Evolutionary conservation across 2,888 invertebrate genomes (phyloP).

Genomic region (Hemistola chrysoprasaria): DNA sequence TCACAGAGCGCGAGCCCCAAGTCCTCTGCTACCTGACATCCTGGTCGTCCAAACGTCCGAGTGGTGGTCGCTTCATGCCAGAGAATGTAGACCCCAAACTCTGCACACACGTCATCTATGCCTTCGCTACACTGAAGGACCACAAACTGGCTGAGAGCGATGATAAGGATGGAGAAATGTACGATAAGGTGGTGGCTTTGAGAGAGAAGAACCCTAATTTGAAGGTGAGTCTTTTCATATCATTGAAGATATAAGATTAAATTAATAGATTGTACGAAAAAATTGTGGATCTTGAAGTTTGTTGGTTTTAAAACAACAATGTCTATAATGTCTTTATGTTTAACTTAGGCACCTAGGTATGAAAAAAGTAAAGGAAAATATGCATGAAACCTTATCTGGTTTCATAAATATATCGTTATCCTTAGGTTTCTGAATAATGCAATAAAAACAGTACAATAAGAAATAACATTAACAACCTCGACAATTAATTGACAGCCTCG

Average conservation of each 20-base stretch:
- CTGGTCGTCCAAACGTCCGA: conserved; percentile 96
- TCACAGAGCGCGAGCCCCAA: conserved; percentile 90
- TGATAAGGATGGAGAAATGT: conserved; percentile 93
- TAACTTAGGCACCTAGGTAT: too few relatives aligned
- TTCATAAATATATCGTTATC: too few relatives aligned
- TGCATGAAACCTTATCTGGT: too few relatives aligned
- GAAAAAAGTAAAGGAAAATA: too few relatives aligned
- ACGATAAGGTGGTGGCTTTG: conserved; percentile 91
- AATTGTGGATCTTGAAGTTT: too few relatives aligned
- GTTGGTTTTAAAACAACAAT: too few relatives aligned
- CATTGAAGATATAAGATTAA: neutral
- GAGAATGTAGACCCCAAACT: conserved; percentile 93
- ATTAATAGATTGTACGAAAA: too few relatives aligned
- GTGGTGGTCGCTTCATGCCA: conserved; percentile 93
- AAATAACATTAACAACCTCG: too few relatives aligned
- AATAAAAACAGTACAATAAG: too few relatives aligned
- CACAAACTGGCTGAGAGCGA: conserved; percentile 90
- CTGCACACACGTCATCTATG: conserved; percentile 97
- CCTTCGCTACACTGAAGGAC: conserved; percentile 95
- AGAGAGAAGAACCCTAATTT: conserved; percentile 94
- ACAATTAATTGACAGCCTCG: too few relatives aligned
- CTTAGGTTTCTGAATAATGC: too few relatives aligned
- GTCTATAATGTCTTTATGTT: too few relatives aligned
- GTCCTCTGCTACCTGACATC: conserved; percentile 98
- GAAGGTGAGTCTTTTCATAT: conserved; percentile 79